Evolutionary conservation across 1,140 invertebrate genomes (phyloP), one percentile per base, ranked within the genome.

Genomic region (Anastrepha obliqua): DNA sequence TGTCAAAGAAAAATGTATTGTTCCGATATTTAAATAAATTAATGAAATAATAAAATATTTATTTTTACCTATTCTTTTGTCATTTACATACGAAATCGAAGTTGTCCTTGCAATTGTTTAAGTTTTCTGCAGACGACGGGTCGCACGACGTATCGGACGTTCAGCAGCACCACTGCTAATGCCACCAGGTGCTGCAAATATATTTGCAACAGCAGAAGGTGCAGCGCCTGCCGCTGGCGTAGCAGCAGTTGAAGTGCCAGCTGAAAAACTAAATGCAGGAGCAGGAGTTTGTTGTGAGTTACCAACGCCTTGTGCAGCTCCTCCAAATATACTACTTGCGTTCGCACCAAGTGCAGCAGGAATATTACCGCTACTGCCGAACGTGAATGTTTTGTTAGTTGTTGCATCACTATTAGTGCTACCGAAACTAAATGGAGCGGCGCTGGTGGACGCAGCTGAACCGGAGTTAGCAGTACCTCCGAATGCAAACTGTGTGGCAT

Each of bases 111-210:
- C 42, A 42, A 39, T 17, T 62, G 15, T 42, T 29, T 86, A 86
- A 42, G 58, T 60, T 87, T 87, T 87, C 44, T 87, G 87, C 42
- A 87, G 47, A 15, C 87, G 87, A 11, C 87, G 58, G 29, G 87
- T 87, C 7, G 87, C 87, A 15, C 87, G 87, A 29, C 87, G 87
- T 59, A 87, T 87, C 0, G 58, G 87, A 4, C 87, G 74, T 47
- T 87, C 44, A 3, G n/a, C 17, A 44, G 55, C 42, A 62, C 9
- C 29, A 62, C 58, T 58, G 6, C 59, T 55, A 44, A 42, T 42
- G 60, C 5, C 51, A 62, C 9, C 59, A 62, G 85, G 58, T 11
- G 58, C 58, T 13, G 85, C 85, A 42, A 60, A 60, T n/a, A 62
- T 86, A 86, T 86, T 86, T 65, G 86, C 8, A 62, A 17, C 44